Percentiles rank a stretch among this genome's conserved stretches.
Conservation (phyloP, 2,797 vertebrate genomes). For the Alca torda region DNA sequence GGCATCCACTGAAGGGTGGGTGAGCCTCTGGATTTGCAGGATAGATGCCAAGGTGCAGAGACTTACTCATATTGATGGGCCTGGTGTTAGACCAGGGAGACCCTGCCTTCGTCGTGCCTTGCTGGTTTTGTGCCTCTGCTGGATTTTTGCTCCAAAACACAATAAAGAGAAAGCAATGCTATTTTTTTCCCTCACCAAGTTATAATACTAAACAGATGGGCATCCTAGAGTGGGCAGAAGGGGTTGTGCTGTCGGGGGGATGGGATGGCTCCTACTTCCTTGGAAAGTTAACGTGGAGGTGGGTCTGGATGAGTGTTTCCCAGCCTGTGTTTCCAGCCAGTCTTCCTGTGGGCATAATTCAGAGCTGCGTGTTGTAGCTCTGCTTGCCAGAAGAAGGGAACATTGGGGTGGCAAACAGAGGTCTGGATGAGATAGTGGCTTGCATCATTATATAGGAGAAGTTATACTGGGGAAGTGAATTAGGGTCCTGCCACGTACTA, state of each 20-base stretch:
- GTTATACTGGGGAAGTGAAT: not conserved
- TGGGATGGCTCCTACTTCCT: not conserved
- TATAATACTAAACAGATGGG: not conserved
- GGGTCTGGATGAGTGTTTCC: not conserved
- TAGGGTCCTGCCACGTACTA: not conserved
- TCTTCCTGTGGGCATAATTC: not conserved
- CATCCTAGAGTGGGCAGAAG: not conserved
- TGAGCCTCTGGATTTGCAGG: not conserved
- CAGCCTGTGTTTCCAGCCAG: not conserved
- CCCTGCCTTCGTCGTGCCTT: not conserved
- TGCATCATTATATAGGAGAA: not conserved
- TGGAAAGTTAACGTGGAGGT: not conserved
- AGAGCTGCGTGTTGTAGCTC: not conserved
- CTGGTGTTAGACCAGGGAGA: not conserved
- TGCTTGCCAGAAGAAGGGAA: not conserved
- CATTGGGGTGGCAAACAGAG: not conserved
- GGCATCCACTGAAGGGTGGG: not conserved
- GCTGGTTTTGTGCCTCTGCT: not conserved
- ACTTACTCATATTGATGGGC: fast-evolving
- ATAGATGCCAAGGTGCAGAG: not conserved
- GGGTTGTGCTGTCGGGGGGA: not conserved
- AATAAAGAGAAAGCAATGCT: not conserved
- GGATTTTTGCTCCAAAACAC: not conserved
- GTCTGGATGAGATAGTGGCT: not conserved
- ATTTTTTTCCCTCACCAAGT: fast-evolving